Evolutionary conservation across 2,888 invertebrate species (phyloP).

Genomic region (Sturmia bella): DNA sequence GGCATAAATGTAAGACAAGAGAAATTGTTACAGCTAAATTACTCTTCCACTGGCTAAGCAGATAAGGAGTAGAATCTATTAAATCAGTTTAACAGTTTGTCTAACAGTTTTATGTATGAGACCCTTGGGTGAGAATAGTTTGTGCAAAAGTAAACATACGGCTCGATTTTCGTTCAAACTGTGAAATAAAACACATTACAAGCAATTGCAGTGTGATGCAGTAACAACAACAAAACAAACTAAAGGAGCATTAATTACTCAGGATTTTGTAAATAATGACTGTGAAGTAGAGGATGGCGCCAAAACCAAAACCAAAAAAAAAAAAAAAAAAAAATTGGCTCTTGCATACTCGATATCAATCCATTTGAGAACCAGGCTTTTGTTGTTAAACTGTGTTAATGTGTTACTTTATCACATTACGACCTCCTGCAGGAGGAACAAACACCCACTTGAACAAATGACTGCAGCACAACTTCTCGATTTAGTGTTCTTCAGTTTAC

Average conservation of each 20-base stretch:
- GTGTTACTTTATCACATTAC: constrained; percentile 47
- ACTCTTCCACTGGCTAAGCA: too few species aligned
- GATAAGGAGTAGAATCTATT: too few species aligned
- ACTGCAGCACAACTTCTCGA: not conserved
- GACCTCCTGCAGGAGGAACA: constrained; percentile 49
- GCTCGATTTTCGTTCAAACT: not conserved
- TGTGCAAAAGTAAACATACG: constrained; percentile 53
- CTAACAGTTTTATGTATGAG: not conserved
- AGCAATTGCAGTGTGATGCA: not conserved
- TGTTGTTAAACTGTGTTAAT: constrained; percentile 62
- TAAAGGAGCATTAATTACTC: too few species aligned
- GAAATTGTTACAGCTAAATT: too few species aligned
- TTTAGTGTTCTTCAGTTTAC: constrained; percentile 10
- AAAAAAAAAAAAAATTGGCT: not conserved
- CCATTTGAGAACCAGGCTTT: constrained; percentile 3
- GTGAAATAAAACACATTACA: not conserved
- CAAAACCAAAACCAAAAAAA: constrained; percentile 12
- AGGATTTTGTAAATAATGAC: constrained; percentile 23
- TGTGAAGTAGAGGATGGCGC: constrained; percentile 40
- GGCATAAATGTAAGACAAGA: too few species aligned
- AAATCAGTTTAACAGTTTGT: too few species aligned
- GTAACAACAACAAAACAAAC: constrained; percentile 11
- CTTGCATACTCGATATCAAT: not conserved
- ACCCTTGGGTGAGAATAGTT: constrained; percentile 43
- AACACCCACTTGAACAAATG: constrained; percentile 9